Evolutionary conservation across 2,888 invertebrate species (phyloP).

Genomic region (Zonitis immaculata): DNA sequence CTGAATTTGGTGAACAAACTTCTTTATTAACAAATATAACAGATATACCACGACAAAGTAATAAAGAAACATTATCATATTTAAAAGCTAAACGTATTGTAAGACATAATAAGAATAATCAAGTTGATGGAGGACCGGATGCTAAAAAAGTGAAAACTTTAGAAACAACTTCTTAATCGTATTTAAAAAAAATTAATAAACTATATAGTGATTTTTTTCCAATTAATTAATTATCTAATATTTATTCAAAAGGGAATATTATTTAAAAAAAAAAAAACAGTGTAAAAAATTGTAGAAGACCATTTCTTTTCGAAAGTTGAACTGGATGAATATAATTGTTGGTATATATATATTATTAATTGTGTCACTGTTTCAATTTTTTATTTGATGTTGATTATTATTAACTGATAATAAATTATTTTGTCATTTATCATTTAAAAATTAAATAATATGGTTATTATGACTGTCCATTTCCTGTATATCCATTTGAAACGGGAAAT

Average conservation of each 20-base stretch:
- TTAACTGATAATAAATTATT: neutral
- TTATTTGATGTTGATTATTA: neutral
- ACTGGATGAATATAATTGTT: too few relatives aligned
- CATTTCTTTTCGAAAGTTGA: neutral
- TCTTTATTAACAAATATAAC: slow-evolving; percentile 37
- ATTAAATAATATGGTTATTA: neutral
- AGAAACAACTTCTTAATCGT: neutral
- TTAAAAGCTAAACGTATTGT: slow-evolving; percentile 46
- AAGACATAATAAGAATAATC: slow-evolving; percentile 37
- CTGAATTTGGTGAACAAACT: slow-evolving; percentile 29
- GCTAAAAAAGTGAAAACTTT: slow-evolving; percentile 36
- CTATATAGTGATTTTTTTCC: neutral
- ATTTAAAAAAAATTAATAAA: too few relatives aligned
- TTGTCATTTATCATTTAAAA: neutral
- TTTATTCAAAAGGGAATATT: neutral
- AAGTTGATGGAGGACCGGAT: slow-evolving; percentile 30
- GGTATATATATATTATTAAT: too few relatives aligned
- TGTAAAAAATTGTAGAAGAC: neutral
- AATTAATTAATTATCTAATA: neutral
- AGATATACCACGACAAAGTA: slow-evolving; percentile 38
- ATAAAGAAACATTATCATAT: slow-evolving; percentile 43
- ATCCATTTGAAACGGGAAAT: neutral
- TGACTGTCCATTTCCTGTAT: too few relatives aligned
- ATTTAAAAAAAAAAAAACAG: too few relatives aligned
- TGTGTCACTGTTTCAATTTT: neutral